A percentile compares a stretch with the other conserved stretches of the same genome.
Conservation (phyloP, 1,140 invertebrate genomes). For the Drosophila sproati region DNA sequence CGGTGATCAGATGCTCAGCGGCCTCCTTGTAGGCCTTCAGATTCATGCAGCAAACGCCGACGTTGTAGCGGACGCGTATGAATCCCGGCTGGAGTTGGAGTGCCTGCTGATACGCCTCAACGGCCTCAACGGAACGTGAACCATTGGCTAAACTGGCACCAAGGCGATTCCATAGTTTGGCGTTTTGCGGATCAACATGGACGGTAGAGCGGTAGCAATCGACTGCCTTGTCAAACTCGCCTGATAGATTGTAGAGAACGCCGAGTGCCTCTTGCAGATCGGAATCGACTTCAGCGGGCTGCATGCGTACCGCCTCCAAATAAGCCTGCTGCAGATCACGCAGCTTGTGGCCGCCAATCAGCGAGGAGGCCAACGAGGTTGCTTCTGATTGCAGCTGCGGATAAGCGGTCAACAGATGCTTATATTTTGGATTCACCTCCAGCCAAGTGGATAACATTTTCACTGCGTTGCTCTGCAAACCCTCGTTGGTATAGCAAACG, state of each 20-base stretch:
- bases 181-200: conserved; percentile 93
- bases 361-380: conserved; percentile 58
- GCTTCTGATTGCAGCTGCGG: conserved; percentile 53
- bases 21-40: conserved; percentile 97
- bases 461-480: conserved; percentile 90
- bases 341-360: conserved; percentile 72
- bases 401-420: conserved; percentile 88
- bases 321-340: conserved; percentile 92
- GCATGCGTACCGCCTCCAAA: conserved; percentile 93
- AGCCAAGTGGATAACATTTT: conserved; percentile 92
- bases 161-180: conserved; percentile 98
- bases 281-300: conserved; percentile 92
- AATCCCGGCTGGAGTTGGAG: conserved; percentile 97
- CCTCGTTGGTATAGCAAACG: conserved; percentile 98
- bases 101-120: conserved; percentile 97
- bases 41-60: conserved; percentile 99
- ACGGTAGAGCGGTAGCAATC: conserved; percentile 98
- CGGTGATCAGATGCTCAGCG: conserved; percentile 96
- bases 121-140: conserved; percentile 96
- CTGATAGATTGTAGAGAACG: conserved; percentile 97
- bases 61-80: conserved; percentile 98
- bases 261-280: conserved; percentile 98
- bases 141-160: conserved; percentile 99
- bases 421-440: conserved; percentile 93
- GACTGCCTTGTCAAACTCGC: conserved; percentile 97